Conservation (phyloP, 2,113 vertebrate species). For the Zosterops pallidus region DNA sequence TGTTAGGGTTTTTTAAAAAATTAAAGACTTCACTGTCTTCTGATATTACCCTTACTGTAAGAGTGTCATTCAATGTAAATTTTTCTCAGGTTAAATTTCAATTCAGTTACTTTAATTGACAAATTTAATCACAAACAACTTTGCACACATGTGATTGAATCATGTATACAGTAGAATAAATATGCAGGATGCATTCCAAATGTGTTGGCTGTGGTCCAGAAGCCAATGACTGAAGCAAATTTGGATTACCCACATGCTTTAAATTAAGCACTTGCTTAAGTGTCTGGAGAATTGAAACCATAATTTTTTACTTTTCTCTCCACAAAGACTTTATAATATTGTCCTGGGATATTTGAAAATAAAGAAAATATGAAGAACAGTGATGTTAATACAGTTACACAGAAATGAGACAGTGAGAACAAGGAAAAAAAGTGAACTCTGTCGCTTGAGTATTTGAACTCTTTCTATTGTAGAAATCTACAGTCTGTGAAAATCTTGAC, state of each 20-base stretch:
- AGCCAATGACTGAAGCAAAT: slow-evolving; percentile 35
- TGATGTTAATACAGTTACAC: background rate
- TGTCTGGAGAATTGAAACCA: slow-evolving; percentile 17
- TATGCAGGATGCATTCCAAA: slow-evolving; percentile 56
- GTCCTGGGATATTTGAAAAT: background rate
- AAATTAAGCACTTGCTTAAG: slow-evolving; percentile 59
- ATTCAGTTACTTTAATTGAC: slow-evolving; percentile 24
- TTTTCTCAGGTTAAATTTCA: slow-evolving; percentile 20
- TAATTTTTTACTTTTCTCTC: slow-evolving; percentile 22
- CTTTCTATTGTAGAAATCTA: background rate
- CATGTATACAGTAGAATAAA: slow-evolving; percentile 22
- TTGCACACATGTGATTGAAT: slow-evolving; percentile 24
- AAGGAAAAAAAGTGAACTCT: background rate
- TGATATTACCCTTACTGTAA: background rate
- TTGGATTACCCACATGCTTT: slow-evolving; percentile 55
- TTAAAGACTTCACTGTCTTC: background rate
- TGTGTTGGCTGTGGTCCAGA: slow-evolving; percentile 22
- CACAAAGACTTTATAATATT: background rate
- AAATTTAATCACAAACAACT: slow-evolving; percentile 52
- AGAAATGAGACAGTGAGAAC: background rate
- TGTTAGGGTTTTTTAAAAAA: background rate
- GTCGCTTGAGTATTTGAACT: background rate
- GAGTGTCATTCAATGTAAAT: background rate
- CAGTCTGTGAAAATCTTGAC: background rate
- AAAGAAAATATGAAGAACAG: background rate